Percentiles rank a stretch among this genome's conserved stretches.
These are phyloP conservation scores for Fratercula arctica DNA, from an alignment of 2,797 vertebrate species.

Conservation along the genomic window DNA sequence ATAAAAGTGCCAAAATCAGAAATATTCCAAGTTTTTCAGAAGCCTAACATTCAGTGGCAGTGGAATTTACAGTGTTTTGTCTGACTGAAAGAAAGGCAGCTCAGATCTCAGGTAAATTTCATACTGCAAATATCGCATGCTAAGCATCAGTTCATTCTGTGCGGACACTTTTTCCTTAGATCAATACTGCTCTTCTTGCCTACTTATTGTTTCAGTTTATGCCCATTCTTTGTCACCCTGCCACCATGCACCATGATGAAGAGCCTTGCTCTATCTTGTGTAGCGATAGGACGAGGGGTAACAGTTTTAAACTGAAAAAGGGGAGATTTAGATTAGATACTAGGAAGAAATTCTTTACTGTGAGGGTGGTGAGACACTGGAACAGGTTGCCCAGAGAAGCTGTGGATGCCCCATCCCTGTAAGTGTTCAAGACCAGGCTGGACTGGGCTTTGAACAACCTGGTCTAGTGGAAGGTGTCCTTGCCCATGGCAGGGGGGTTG, in stretches of 20 bases:
- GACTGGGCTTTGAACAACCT: too few relatives aligned
- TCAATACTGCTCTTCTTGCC: background rate
- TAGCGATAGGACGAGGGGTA: too few relatives aligned
- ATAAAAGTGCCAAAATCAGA: background rate
- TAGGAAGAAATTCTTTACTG: too few relatives aligned
- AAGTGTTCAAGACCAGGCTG: too few relatives aligned
- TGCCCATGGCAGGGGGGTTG: too few relatives aligned
- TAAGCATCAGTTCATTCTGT: background rate
- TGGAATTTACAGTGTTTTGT: background rate
- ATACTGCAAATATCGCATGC: background rate
- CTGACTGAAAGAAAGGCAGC: background rate
- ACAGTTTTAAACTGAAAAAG: too few relatives aligned
- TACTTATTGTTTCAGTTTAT: background rate
- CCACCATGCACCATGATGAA: background rate
- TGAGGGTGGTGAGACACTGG: too few relatives aligned
- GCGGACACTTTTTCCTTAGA: background rate
- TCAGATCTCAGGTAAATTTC: background rate
- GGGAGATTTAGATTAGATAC: too few relatives aligned
- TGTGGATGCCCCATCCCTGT: too few relatives aligned
- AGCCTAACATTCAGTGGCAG: background rate
- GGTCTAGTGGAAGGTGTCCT: too few relatives aligned
- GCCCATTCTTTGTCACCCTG: background rate
- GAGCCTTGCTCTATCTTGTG: background rate
- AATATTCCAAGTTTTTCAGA: background rate
- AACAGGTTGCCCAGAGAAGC: too few relatives aligned